Conservation (phyloP, 2,888 invertebrate species). For the Endotricha flammealis region DNA sequence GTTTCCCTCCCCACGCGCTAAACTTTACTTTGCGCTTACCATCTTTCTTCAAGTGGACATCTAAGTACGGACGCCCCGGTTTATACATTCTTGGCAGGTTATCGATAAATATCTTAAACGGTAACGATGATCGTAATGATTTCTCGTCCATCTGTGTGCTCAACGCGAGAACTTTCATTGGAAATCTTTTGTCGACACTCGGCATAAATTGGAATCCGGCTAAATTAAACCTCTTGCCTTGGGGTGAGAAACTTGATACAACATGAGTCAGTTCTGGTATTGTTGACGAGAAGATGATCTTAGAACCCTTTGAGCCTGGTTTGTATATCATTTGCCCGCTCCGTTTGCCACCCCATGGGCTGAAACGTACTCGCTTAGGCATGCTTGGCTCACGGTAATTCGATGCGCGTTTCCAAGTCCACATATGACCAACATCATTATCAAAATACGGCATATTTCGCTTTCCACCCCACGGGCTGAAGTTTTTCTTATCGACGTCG, state of each 20-base stretch:
- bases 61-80: conserved; percentile 58
- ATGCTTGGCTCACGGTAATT: conserved; percentile 59
- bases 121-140: conserved; percentile 46
- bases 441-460: conserved; percentile 36
- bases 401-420: conserved; percentile 60
- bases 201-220: conserved; percentile 55
- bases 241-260: conserved; percentile 50
- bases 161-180: conserved; percentile 52
- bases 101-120: conserved; percentile 52
- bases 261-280: conserved; percentile 57
- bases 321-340: conserved; percentile 63
- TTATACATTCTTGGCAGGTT: conserved; percentile 50
- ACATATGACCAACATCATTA: conserved; percentile 47
- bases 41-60: conserved; percentile 60
- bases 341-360: conserved; percentile 70
- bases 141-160: conserved; percentile 43
- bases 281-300: conserved; percentile 53
- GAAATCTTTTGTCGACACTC: conserved; percentile 48
- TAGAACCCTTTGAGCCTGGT: conserved; percentile 48
- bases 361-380: conserved; percentile 69
- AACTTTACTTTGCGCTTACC: conserved; percentile 70
- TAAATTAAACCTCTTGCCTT: conserved; percentile 35
- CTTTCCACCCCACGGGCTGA: conserved; percentile 72
- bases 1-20: conserved; percentile 69
- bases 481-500: conserved; percentile 60